Percentiles rank a stretch among this genome's conserved stretches.
phyloP scores from a whole-genome alignment of 2,797 vertebrate genomes.

The Falco novaeseelandiae region DNA sequence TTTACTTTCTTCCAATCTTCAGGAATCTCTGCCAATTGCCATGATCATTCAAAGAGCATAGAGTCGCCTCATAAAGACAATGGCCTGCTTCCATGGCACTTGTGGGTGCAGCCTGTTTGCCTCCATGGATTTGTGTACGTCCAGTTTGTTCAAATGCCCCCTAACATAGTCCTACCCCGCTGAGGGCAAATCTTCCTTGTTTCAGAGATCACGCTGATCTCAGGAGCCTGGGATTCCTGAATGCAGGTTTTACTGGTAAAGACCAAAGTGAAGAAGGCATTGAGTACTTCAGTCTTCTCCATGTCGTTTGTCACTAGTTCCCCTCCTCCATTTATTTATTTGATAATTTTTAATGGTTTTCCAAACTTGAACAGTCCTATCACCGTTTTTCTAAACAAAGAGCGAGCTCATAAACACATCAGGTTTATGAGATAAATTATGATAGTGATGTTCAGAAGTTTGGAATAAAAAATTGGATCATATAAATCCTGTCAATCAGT shows the following conservation, averaged over 20 bases:
- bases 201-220: not conserved
- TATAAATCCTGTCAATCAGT: not conserved
- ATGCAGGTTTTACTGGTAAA: not conserved
- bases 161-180: not conserved
- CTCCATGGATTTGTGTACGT: not conserved
- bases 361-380: not conserved
- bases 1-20: not conserved
- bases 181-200: not conserved
- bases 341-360: not conserved
- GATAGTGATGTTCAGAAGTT: not conserved
- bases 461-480: not conserved
- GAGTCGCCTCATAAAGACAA: not conserved
- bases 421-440: not conserved
- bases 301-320: not conserved
- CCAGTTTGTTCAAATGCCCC: not conserved
- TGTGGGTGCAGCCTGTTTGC: not conserved
- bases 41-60: not conserved
- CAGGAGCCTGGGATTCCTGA: not conserved
- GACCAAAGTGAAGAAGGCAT: not conserved
- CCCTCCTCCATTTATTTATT: not conserved
- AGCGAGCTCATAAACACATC: rapidly evolving
- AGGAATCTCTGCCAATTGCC: not conserved
- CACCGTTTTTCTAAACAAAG: not conserved
- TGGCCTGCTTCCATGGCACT: not conserved
- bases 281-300: not conserved